phyloP scores from a whole-genome alignment of 1,140 invertebrate genomes.

The Oedothorax gibbosus region DNA sequence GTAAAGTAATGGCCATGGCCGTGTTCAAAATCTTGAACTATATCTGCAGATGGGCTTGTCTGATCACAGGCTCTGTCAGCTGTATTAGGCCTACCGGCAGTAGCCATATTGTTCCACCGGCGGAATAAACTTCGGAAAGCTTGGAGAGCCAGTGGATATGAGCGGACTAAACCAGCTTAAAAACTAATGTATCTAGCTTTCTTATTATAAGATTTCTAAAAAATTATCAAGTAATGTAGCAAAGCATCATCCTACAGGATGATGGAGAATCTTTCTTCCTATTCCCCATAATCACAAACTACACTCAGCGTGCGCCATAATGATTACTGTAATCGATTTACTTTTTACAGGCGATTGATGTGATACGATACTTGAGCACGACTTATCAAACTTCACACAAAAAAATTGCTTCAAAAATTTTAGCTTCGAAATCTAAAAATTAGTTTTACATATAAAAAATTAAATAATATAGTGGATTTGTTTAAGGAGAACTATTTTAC shows the following conservation, averaged over 20 bases:
- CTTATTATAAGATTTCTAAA: background rate
- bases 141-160: conserved; percentile 60
- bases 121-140: conserved; percentile 55
- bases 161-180: conserved; percentile 12
- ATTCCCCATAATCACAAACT: conserved; percentile 21
- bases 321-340: conserved; percentile 11
- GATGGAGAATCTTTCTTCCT: conserved; percentile 6
- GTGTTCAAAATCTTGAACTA: conserved; percentile 63
- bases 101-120: conserved; percentile 62
- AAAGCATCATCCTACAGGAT: conserved; percentile 14
- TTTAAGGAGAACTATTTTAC: too few relatives aligned
- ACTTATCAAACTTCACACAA: too few relatives aligned
- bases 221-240: background rate
- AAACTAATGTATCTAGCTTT: background rate
- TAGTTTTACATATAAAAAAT: too few relatives aligned
- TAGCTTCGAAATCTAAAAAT: too few relatives aligned
- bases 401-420: too few relatives aligned
- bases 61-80: conserved; percentile 53
- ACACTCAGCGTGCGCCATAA: conserved; percentile 37
- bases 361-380: conserved; percentile 3
- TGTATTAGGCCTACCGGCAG: conserved; percentile 47
- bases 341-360: background rate
- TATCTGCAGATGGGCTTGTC: conserved; percentile 51
- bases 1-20: conserved; percentile 91
- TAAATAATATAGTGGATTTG: too few relatives aligned